Evolutionary conservation across 2,888 invertebrate species (phyloP), one percentile per base, ranked within the genome.

Genomic region (Steromphala cineraria): DNA sequence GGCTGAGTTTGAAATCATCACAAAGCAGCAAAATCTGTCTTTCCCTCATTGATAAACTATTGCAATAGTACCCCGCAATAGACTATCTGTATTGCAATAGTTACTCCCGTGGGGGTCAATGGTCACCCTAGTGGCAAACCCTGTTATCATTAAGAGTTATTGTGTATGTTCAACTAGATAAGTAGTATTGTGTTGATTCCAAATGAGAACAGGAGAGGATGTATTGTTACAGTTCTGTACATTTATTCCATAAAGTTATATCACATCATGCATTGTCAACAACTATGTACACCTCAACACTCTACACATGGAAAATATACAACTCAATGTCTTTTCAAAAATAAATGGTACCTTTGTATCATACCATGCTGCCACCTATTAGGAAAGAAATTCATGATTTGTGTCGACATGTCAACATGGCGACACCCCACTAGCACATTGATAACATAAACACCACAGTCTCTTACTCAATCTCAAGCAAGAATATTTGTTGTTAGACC

Each of bases 231-330:
- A 76, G 28, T 53, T 76, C 53, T 76, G 55, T 76, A 76, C 76
- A 76, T 76, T 76, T 76, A 76, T 76, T 76, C 76, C 76, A 76
- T 76, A 53, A 55, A 75, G 52, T 40, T 76, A 46, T 76, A 76
- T 76, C 76, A 76, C 76, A 76, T 76, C 76, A 76, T 76, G 76
- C 76, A 76, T 71, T 24, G 46, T 79, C 79, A 79, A 79, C 71
- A 56, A 36, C 79, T 79, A 79, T 71, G 52, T 74, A 79, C 74
- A 78, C 78, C 77, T 77, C 75, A 82, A 83, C 83, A 83, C 81
- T 79, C 79, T 83, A 83, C 79, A 83, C 77, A 79, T 55, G 67
- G 80, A 79, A 81, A 81, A 83, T 81, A 83, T 79, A 83, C 81
- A 81, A 80, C 77, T 74, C 74, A 81, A 78, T 56, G 71, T 81